These are phyloP conservation scores for Cryptus viduatorius DNA, from an alignment of 2,888 invertebrate genomes.

Conservation along the genomic window DNA sequence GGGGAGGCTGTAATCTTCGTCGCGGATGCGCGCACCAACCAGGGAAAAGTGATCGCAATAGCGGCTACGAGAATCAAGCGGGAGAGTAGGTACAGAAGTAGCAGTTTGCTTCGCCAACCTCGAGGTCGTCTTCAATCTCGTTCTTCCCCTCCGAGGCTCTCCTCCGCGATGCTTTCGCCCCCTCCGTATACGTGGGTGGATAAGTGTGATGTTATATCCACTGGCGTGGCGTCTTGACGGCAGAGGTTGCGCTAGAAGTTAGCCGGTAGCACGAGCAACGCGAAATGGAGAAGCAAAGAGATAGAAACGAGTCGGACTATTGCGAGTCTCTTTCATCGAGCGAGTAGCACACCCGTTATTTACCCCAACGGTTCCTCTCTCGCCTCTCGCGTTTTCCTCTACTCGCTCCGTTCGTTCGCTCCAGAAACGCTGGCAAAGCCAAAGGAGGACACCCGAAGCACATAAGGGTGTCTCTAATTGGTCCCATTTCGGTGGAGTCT, in stretches of 20 bases:
- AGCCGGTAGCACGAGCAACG: not conserved
- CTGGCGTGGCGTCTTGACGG: slow-evolving; percentile 33
- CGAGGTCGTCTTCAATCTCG: slow-evolving; percentile 59
- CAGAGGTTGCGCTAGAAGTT: slow-evolving; percentile 1
- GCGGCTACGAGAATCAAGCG: not conserved
- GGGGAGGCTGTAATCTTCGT: slow-evolving; percentile 20
- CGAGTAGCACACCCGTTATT: slow-evolving; percentile 53
- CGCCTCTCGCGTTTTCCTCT: not conserved
- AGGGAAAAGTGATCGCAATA: slow-evolving; percentile 23
- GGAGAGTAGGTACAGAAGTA: slow-evolving; percentile 1
- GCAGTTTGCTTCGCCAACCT: slow-evolving; percentile 35
- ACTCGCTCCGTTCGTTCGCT: slow-evolving; percentile 16
- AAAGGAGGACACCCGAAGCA: slow-evolving; percentile 54
- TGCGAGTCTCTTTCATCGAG: slow-evolving; percentile 56
- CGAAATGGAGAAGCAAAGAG: slow-evolving; percentile 12
- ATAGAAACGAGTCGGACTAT: slow-evolving; percentile 25
- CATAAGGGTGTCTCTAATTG: slow-evolving; percentile 80
- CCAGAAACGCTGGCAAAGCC: slow-evolving; percentile 60
- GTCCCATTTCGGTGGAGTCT: slow-evolving; percentile 75
- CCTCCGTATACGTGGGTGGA: slow-evolving; percentile 2
- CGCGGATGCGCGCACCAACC: slow-evolving; percentile 6
- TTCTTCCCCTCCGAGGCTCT: slow-evolving; percentile 4
- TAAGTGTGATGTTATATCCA: slow-evolving; percentile 38
- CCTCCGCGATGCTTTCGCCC: not conserved
- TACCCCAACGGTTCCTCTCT: slow-evolving; percentile 38